Base-by-base conservation (phyloP, 2,888 invertebrate genomes). In the Tryphoninae sp. region DNA sequence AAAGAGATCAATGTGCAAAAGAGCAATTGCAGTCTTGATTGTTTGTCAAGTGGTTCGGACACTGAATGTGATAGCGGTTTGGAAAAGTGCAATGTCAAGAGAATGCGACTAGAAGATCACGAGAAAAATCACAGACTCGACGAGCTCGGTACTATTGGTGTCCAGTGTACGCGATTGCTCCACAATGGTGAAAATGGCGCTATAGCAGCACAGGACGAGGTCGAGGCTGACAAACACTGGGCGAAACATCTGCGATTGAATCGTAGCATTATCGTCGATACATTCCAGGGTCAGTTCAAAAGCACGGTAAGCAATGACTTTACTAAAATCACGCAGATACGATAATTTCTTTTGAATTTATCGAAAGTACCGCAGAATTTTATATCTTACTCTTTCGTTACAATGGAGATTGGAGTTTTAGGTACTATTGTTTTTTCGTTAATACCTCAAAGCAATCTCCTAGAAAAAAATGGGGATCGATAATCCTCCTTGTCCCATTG, bases 251-350 rank as follows among this genome's bases (percentile, higher is more conserved):
- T 94, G 72, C 89, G 91, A 67, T 91, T 91, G n/a, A 94, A 94
- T 88, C 92, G 93, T 84, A 94, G 94, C 84, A 92, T 94, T 22
- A 92, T 95, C 69, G 94, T 94, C 33, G 93, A 94, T 84, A 94
- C 94, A 72, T 95, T 95, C 89, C 94, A 95, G 89, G 95, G 95
- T 68, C 94, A 95, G 88, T 94, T 94, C 87, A 94, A 94, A 86
- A 94, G 94, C 90, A 94, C 94, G 84, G 94, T 95, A 90, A 92
- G 92, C 45, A 13, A 45, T 64, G 40, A 45, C 23, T 64, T 40
- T 19, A 16, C 51, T 45, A 42, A n/a, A 68, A 19, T 45, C 23
- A 23, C 16, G 19, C 2, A 51, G 13, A 23, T 74, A 2, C 11
- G 69, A 62, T 49, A 67, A 72, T n/a, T 72, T 23, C 42, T 59